Percentiles rank a stretch among this genome's conserved stretches.
phyloP scores from a whole-genome alignment of 2,797 vertebrate species.

The Chlorospingus semifuscus region DNA sequence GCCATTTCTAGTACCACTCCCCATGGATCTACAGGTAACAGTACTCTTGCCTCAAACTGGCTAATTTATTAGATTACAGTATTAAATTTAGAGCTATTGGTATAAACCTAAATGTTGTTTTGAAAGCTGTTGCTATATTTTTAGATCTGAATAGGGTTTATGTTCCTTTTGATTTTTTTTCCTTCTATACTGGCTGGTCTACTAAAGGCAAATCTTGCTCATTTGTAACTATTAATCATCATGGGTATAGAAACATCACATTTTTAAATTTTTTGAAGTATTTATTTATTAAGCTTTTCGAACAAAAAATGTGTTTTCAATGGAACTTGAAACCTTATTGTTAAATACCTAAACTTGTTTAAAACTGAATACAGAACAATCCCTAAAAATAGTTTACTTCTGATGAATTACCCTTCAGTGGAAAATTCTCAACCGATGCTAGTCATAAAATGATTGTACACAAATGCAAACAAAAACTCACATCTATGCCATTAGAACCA shows the following conservation, averaged over 20 bases:
- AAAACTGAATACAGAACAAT: background rate
- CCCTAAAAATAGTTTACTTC: constrained; percentile 25
- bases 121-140: background rate
- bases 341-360: constrained; percentile 8
- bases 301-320: background rate
- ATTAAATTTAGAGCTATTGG: background rate
- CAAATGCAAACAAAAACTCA: background rate
- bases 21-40: background rate
- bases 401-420: constrained; percentile 28
- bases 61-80: background rate
- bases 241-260: background rate
- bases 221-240: background rate
- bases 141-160: background rate
- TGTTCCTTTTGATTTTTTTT: background rate
- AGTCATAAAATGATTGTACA: background rate
- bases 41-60: background rate
- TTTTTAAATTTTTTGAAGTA: background rate
- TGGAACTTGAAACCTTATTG: background rate
- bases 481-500: constrained; percentile 17
- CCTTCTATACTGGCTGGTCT: background rate
- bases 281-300: constrained; percentile 21
- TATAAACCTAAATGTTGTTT: background rate
- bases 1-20: background rate
- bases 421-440: background rate
- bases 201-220: background rate